Evolutionary conservation across 2,797 vertebrate genomes (phyloP), one percentile per base, ranked within the genome.

Genomic region (Etheostoma perlongum): DNA sequence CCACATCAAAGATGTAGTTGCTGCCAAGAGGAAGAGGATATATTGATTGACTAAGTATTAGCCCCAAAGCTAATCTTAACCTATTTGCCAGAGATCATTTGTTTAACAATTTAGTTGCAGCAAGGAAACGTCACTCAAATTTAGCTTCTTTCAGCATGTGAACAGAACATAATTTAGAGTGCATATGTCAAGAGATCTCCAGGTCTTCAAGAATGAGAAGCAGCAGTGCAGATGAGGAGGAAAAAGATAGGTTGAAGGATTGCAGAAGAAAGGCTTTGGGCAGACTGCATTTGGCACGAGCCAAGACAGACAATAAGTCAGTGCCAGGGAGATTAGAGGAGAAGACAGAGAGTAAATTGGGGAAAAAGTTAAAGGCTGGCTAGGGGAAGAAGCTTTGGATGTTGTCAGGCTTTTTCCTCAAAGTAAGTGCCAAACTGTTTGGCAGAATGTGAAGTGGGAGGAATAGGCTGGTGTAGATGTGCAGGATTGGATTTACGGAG

Each of bases 331-430:
- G 62, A 86, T 81, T 81, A 83, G 67, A 33, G 51, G 25, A 72
- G 49, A 18, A 72, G 75, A 60, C 51, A 47, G 33, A 66, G 47
- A 80, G 81, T 85, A 83, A 88, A 86, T 80, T 86, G 80, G n/a
- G 14, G 12, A 21, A 16, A 40, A 67, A 64, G 74, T 81, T 66
- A 81, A 79, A 84, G 49, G 67, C 36, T 70, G 68, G 70, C 49
- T 40, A 14, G 36, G 58, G 36, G 77, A 67, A 67, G 76, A 62
- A 64, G 81, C 70, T 78, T 58, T 79, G 73, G 75, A 75, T 75
- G 58, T 78, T 81, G 72, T 85, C 53, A 72, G 48, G 40, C 27
- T 70, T 72, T 78, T 75, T 79, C 57, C 60, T 84, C 21, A 44
- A 71, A 79, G 49, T 64, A 23, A 47, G 40, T 76, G 84, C 70